Evolutionary conservation across 1,140 invertebrate species (phyloP), one percentile per base, ranked within the genome.

Genomic region (Frieseomelitta varia): DNA sequence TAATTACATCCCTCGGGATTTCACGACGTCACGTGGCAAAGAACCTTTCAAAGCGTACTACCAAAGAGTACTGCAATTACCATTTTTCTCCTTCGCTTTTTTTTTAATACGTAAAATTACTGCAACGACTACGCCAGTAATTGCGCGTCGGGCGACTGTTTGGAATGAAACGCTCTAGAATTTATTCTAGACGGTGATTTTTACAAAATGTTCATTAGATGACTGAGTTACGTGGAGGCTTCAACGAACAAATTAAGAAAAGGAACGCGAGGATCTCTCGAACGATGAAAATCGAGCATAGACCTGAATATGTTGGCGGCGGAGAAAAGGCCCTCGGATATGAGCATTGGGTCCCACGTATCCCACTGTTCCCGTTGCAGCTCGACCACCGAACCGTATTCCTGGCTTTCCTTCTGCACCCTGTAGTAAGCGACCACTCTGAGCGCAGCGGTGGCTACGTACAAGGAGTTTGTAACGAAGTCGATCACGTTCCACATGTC

Each of bases 401-500:
- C 95, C 90, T 97, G 96, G 84, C 96, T 96, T 92, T 96, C 96
- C 72, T 97, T 96, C 95, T 97, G 92, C 19, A 93, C 90, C 87
- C 93, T 91, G 81, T 93, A 97, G 94, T 99, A 99, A 17, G 99
- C 98, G 14, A 99, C 98, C 24, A 99, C 96, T 74, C 99, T 96
- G 51, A 99, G 95, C 4, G 98, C 98, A 53, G 99, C 97, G 1
- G 99, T 99, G 68, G 99, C 98, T 71, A 99, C 98, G 94, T 99
- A 99, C 24, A 99, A 95, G 10, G 99, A 99, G 95, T 99, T 99
- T 30, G 99, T 99, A 78, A 99, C 98, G 94, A 99, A 99, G 95
- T 99, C 99, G 85, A 99, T 98, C 74, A 99, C 98, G 94, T 99
- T 99, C 99, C 99, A 99, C 98, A 99, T 99, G 94, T 99, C 99